Conservation (phyloP, 1,140 invertebrate species). For the Trypoxylus dichotomus region DNA sequence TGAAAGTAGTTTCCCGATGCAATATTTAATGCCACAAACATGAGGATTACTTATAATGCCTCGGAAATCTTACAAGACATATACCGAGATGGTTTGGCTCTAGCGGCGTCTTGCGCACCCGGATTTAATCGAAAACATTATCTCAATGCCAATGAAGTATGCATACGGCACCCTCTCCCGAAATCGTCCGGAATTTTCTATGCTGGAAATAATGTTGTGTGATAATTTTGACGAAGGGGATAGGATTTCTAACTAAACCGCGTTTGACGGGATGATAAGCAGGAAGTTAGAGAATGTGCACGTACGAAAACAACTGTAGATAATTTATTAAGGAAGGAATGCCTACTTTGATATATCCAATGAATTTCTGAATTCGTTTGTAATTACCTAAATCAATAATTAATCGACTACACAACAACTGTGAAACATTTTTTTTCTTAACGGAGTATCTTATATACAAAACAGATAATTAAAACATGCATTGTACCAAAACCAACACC, state of each 20-base stretch:
- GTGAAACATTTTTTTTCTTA: too few species aligned
- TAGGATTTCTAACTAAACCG: constrained; percentile 16
- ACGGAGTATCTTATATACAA: too few species aligned
- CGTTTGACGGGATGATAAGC: constrained; percentile 5
- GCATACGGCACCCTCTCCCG: constrained; percentile 10
- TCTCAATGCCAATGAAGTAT: constrained; percentile 27
- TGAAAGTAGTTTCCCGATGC: constrained; percentile 28
- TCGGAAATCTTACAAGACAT: constrained; percentile 21
- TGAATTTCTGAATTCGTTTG: neutral
- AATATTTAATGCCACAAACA: constrained; percentile 31
- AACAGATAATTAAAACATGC: too few species aligned
- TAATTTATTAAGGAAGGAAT: constrained; percentile 5
- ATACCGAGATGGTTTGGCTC: neutral
- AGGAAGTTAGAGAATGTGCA: neutral
- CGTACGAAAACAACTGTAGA: neutral
- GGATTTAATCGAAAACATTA: constrained; percentile 28
- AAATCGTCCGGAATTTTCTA: constrained; percentile 25
- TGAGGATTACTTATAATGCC: constrained; percentile 28
- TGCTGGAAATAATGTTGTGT: neutral
- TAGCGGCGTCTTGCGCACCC: neutral
- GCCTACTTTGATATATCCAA: neutral
- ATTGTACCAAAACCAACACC: too few species aligned
- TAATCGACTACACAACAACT: too few species aligned
- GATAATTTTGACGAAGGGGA: constrained; percentile 15
- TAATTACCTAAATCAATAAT: too few species aligned